A percentile compares a stretch with the other conserved stretches of the same genome.
phyloP scores from a whole-genome alignment of 2,888 invertebrate species.

The Uloborus plumipes region DNA sequence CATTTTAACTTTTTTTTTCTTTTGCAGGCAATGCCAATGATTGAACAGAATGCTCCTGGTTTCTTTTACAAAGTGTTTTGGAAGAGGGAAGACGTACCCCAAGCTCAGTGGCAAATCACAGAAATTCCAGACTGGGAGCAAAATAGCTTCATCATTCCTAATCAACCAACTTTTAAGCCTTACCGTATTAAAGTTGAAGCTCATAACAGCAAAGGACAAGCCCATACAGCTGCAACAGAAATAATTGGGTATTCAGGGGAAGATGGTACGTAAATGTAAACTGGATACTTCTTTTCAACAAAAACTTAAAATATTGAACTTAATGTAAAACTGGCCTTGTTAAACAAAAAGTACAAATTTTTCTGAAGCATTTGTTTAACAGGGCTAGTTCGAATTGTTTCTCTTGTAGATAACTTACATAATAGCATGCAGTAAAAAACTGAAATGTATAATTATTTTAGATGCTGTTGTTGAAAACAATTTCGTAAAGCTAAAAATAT shows the following conservation, averaged over 20 bases:
- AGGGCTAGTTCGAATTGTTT: too few species aligned
- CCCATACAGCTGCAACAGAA: conserved; percentile 79
- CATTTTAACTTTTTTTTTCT: neutral
- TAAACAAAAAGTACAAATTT: too few species aligned
- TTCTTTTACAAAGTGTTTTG: conserved; percentile 72
- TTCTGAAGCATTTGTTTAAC: too few species aligned
- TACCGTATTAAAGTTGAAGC: conserved; percentile 68
- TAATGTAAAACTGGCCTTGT: too few species aligned
- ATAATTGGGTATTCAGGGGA: conserved; percentile 94
- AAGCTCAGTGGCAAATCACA: conserved; percentile 40
- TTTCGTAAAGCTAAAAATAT: too few species aligned
- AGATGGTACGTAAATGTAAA: conserved; percentile 75
- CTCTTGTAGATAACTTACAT: too few species aligned
- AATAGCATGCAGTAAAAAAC: too few species aligned
- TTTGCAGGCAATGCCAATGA: conserved; percentile 72
- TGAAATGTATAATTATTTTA: too few species aligned
- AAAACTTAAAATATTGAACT: too few species aligned
- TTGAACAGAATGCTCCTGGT: conserved; percentile 73
- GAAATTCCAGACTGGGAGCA: conserved; percentile 66
- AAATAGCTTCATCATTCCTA: conserved; percentile 69
- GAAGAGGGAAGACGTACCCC: conserved; percentile 67
- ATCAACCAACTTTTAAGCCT: conserved; percentile 71
- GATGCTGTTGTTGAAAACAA: too few species aligned
- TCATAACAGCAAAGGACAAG: conserved; percentile 60
- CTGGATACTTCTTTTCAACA: too few species aligned